Evolutionary conservation across 2,113 vertebrate genomes (phyloP).

Genomic region (Puma concolor): DNA sequence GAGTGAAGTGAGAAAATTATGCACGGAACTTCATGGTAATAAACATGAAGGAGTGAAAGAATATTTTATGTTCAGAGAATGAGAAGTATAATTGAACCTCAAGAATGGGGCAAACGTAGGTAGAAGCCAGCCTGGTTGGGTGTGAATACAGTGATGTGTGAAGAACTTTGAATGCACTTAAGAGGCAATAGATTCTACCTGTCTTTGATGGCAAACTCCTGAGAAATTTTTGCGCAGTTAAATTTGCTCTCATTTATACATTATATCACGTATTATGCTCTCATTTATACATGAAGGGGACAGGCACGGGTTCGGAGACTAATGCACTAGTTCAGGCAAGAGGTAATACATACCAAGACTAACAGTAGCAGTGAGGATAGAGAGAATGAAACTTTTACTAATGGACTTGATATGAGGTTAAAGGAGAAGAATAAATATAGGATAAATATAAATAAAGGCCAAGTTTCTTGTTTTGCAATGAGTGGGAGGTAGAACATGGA

Average conservation of each 20-base stretch:
- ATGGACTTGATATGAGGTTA: not conserved
- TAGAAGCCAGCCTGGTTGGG: not conserved
- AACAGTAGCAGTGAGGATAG: not conserved
- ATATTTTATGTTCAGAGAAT: not conserved
- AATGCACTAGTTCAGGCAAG: not conserved
- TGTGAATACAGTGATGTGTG: not conserved
- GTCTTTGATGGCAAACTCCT: not conserved
- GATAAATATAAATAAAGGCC: constrained; percentile 8
- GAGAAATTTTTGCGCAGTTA: not conserved
- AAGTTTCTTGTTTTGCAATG: constrained; percentile 7
- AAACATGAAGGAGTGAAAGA: not conserved
- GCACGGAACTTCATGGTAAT: not conserved
- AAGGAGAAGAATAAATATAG: not conserved
- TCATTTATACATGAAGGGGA: not conserved
- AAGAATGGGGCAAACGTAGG: not conserved
- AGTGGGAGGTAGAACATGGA: not conserved
- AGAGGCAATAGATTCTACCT: not conserved
- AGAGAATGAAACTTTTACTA: not conserved
- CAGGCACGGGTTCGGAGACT: not conserved
- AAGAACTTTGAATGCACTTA: not conserved
- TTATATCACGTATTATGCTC: not conserved
- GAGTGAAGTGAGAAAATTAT: not conserved
- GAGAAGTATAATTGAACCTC: not conserved
- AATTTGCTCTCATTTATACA: not conserved
- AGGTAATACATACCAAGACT: not conserved